Percentiles rank a stretch among this genome's conserved stretches.
phyloP scores from a whole-genome alignment of 2,113 vertebrate species.

The Pelobates fuscus region DNA sequence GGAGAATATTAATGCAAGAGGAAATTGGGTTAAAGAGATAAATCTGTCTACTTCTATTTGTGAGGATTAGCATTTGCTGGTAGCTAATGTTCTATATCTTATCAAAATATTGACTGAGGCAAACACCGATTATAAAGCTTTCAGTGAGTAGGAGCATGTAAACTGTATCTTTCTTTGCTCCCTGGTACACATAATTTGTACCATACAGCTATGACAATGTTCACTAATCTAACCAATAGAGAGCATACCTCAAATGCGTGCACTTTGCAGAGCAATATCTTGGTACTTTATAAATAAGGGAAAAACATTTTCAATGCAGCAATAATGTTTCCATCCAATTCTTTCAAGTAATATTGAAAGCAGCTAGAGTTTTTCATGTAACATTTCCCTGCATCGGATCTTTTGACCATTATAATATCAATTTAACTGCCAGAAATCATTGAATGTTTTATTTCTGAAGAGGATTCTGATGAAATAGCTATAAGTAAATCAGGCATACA shows the following conservation, averaged over 20 bases:
- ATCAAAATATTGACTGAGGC: slow-evolving; percentile 11
- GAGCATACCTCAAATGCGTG: not conserved
- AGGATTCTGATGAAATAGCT: not conserved
- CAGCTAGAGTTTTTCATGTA: slow-evolving; percentile 10
- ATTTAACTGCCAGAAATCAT: slow-evolving; percentile 8
- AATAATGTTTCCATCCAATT: not conserved
- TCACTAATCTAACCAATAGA: not conserved
- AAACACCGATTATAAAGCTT: not conserved
- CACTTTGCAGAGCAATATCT: not conserved
- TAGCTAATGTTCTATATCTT: not conserved
- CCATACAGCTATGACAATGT: not conserved
- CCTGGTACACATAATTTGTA: not conserved
- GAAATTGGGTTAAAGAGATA: not conserved
- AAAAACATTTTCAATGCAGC: slow-evolving; percentile 3
- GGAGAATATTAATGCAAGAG: slow-evolving; percentile 2
- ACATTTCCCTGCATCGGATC: not conserved
- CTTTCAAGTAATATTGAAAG: not conserved
- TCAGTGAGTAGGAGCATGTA: not conserved
- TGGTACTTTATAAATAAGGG: slow-evolving; percentile 2
- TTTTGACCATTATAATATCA: slow-evolving; percentile 13
- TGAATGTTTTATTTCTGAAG: slow-evolving; percentile 8
- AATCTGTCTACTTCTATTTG: not conserved
- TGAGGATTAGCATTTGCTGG: not conserved
- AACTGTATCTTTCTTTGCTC: not conserved
- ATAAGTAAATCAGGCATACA: slow-evolving; percentile 3